Percentiles rank a stretch among this genome's conserved stretches.
These are phyloP conservation scores for Urocolius indicus DNA, from an alignment of 2,113 vertebrate species.

Conservation along the genomic window DNA sequence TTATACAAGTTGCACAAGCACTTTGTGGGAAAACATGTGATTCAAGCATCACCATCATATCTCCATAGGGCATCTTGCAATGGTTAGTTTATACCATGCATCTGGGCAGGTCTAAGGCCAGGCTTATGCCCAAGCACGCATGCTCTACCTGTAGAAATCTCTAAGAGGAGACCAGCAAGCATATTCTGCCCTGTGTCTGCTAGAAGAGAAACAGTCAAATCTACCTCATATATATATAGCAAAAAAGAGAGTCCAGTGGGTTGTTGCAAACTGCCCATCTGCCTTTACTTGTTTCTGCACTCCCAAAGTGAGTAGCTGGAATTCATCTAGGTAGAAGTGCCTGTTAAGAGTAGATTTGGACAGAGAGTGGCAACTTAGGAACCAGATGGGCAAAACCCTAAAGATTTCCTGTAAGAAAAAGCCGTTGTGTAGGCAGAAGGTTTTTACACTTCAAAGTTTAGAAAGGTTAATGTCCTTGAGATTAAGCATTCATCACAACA, in stretches of 20 bases:
- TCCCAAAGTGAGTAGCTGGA: fast-evolving
- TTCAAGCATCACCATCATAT: neutral
- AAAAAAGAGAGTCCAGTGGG: neutral
- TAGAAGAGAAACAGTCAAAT: neutral
- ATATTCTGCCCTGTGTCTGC: neutral
- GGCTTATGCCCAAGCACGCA: fast-evolving
- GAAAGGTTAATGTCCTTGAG: neutral
- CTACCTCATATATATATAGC: fast-evolving
- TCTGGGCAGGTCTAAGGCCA: neutral
- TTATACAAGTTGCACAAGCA: neutral
- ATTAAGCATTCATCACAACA: neutral
- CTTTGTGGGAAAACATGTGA: neutral
- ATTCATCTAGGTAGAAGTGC: neutral
- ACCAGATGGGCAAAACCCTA: neutral
- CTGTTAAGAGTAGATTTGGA: neutral
- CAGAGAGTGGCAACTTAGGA: neutral
- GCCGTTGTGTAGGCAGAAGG: neutral
- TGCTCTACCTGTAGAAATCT: neutral
- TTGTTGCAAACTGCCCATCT: neutral
- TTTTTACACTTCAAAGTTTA: neutral
- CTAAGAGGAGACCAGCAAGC: neutral
- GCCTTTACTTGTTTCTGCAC: neutral
- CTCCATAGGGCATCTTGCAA: neutral
- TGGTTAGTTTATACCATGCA: fast-evolving
- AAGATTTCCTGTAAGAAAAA: neutral